These are phyloP conservation scores for Hyppa rectilinea DNA, from an alignment of 2,888 invertebrate species.

Conservation along the genomic window DNA sequence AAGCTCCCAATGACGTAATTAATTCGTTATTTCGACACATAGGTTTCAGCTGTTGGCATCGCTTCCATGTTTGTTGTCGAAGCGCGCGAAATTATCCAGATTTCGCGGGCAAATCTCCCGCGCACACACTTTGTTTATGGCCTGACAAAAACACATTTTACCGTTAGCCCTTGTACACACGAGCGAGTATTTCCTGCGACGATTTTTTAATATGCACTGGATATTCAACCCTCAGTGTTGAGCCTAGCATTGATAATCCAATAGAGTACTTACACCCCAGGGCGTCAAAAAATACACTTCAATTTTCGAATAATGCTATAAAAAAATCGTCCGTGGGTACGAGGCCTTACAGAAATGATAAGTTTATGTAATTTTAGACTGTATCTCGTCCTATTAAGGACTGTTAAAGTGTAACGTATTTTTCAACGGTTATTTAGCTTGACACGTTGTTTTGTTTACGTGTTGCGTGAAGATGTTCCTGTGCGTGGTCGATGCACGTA, in stretches of 20 bases:
- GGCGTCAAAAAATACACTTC: not conserved
- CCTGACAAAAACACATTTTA: conserved; percentile 71
- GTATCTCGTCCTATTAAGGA: conserved; percentile 71
- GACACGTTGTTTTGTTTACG: conserved; percentile 71
- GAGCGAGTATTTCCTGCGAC: not conserved
- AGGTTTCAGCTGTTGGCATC: conserved; percentile 71
- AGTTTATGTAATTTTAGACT: conserved; percentile 73
- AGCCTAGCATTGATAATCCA: not conserved
- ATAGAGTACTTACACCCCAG: not conserved
- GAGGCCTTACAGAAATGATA: conserved; percentile 64
- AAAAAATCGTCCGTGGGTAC: not conserved
- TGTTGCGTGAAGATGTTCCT: conserved; percentile 63
- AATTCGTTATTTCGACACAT: conserved; percentile 80
- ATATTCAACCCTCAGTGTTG: not conserved
- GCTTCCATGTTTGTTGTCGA: conserved; percentile 82
- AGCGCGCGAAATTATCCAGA: conserved; percentile 88
- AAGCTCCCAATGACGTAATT: conserved; percentile 70
- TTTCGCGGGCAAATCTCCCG: conserved; percentile 79
- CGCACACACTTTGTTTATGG: conserved; percentile 77
- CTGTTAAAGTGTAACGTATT: conserved; percentile 58
- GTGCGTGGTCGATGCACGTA: conserved; percentile 67
- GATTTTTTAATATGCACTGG: too few species aligned
- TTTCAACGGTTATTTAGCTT: conserved; percentile 60
- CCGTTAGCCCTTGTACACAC: not conserved
- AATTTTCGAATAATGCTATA: too few species aligned